Conservation (phyloP, 2,113 vertebrate species). For the Glaucidium brasilianum region DNA sequence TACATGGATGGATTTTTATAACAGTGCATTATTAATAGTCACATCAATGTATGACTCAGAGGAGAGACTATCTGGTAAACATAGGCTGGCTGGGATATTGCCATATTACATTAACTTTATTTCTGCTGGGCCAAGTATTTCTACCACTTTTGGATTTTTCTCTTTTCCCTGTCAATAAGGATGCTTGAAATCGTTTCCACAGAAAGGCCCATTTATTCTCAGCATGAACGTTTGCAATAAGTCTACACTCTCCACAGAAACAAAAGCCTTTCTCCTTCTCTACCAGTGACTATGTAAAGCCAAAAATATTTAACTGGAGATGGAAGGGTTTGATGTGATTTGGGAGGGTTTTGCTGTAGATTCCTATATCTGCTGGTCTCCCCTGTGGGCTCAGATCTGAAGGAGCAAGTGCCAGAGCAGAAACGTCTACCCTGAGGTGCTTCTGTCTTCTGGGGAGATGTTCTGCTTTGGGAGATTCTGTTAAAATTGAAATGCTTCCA, state of each 20-base stretch:
- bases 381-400: background rate
- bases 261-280: background rate
- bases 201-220: background rate
- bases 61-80: background rate
- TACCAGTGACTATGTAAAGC: background rate
- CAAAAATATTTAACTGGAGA: background rate
- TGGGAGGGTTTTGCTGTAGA: background rate
- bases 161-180: background rate
- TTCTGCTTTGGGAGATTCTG: background rate
- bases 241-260: background rate
- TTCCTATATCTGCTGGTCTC: accelerated
- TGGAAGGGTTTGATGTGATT: background rate
- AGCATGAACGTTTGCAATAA: accelerated
- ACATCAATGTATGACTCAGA: background rate
- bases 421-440: accelerated
- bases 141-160: background rate
- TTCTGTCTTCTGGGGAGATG: background rate
- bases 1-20: background rate
- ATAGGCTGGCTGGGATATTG: background rate
- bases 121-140: background rate
- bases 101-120: background rate
- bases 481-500: background rate
- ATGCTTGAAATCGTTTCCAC: background rate
- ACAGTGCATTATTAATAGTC: background rate
- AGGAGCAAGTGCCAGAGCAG: background rate